Evolutionary conservation across 2,113 vertebrate species (phyloP), one percentile per base, ranked within the genome.

Genomic region (Phylloscopus trochilus): DNA sequence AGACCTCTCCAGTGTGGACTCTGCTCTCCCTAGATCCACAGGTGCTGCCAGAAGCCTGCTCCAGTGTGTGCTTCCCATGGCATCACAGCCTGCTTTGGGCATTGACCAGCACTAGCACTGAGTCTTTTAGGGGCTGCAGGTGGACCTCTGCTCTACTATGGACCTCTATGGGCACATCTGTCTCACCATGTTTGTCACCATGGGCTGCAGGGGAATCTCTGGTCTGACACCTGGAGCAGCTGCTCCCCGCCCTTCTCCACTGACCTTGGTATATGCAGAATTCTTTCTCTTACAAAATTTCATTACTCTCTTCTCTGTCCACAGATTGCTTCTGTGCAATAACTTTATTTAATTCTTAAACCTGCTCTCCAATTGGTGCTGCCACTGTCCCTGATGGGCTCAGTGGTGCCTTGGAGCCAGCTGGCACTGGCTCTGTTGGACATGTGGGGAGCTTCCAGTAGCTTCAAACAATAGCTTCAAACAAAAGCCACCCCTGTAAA

Each of bases 381-480:
- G 30, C 11, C 16, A 11, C 20, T 4, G 3, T 13, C 39, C 41
- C 47, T 55, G 41, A 18, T n/a, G n/a, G 46, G 11, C 13, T 75
- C n/a, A 46, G 16, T 17, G 16, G 11, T 28, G 3, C 47, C 28
- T 47, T 26, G 11, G 20, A 53, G 28, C 5, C 26, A n/a, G 39
- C 39, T 53, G 33, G 7, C 53, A 12, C 28, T 75, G 39, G 6
- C 7, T 53, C 8, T 53, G 15, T 49, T 35, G 35, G 31, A 37
- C 16, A 18, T 13, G 9, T 7, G 21, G 7, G 16, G n/a, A 75
- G 4, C 28, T 75, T 68, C 62, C 47, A 68, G n/a, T 1, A 41
- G 11, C 39, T 82, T 53, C 0, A 0, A 28, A 52, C 3, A 59
- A 37, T 67, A 74, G 14, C 15, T n/a, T n/a, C 0, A 0, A 28